These are phyloP conservation scores for Bruchidius siliquastri DNA, from an alignment of 2,888 invertebrate species.

Conservation along the genomic window DNA sequence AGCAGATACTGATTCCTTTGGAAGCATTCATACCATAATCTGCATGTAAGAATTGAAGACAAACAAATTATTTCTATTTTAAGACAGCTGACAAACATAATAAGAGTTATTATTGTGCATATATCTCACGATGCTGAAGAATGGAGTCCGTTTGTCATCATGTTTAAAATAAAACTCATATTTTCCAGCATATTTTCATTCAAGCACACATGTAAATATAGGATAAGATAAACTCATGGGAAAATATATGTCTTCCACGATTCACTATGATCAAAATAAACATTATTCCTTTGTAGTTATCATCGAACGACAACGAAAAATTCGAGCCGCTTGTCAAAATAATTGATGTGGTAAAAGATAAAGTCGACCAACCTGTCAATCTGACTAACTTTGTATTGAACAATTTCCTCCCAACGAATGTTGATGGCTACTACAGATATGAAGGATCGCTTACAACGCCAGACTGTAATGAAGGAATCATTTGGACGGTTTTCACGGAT, in stretches of 20 bases:
- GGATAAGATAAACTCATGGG: too few species aligned
- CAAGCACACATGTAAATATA: too few species aligned
- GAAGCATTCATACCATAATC: too few species aligned
- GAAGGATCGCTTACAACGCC: conserved; percentile 74
- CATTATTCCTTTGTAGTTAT: conserved; percentile 34
- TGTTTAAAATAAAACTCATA: too few species aligned
- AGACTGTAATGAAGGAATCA: conserved; percentile 66
- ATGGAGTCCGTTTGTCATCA: too few species aligned
- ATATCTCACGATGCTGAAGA: neutral
- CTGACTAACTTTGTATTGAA: conserved; percentile 37
- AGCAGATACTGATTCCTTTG: too few species aligned
- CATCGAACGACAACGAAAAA: conserved; percentile 40
- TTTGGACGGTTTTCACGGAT: conserved; percentile 63
- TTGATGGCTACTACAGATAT: conserved; percentile 52
- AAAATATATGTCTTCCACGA: too few species aligned
- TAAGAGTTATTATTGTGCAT: too few species aligned
- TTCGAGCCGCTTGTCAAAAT: conserved; percentile 37
- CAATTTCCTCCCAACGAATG: conserved; percentile 55
- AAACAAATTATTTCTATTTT: too few species aligned
- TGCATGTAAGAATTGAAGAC: too few species aligned
- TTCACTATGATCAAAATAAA: neutral
- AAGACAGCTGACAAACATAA: too few species aligned
- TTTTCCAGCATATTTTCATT: too few species aligned
- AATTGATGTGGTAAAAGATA: conserved; percentile 31
- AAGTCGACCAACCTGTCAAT: conserved; percentile 20